These are phyloP conservation scores for Pavo muticus DNA, from an alignment of 2,113 vertebrate species.

Conservation along the genomic window DNA sequence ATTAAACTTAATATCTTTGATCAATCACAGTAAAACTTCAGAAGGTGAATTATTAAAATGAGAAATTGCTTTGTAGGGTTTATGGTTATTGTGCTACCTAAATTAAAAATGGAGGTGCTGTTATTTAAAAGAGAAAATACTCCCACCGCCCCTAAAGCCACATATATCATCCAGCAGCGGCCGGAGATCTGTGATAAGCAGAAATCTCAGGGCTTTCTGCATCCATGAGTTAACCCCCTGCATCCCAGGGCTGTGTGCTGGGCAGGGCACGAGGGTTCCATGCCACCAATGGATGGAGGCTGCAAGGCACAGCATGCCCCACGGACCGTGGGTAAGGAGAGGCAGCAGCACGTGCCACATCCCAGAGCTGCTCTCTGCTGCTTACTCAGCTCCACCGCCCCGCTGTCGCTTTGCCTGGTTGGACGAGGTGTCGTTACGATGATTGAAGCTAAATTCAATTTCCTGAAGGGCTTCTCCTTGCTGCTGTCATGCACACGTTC, in stretches of 20 bases:
- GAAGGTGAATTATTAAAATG: constrained; percentile 56
- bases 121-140: constrained; percentile 33
- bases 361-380: not conserved
- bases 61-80: constrained; percentile 13
- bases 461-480: not conserved
- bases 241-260: not conserved
- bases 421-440: constrained; percentile 6
- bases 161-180: not conserved
- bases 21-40: constrained; percentile 59
- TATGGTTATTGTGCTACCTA: constrained; percentile 19
- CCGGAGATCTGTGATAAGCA: not conserved
- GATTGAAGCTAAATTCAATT: not conserved
- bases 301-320: not conserved
- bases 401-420: rapidly evolving
- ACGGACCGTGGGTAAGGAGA: not conserved
- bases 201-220: not conserved
- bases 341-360: not conserved
- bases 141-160: not conserved
- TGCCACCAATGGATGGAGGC: not conserved
- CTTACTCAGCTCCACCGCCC: not conserved
- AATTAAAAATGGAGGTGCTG: constrained; percentile 32
- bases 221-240: not conserved
- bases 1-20: constrained; percentile 65
- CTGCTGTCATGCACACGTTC: not conserved
- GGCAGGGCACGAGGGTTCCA: rapidly evolving